A percentile compares a stretch with the other conserved stretches of the same genome.
These are phyloP conservation scores for Paradoxurus hermaphroditus DNA, from an alignment of 2,113 vertebrate species.

Conservation along the genomic window DNA sequence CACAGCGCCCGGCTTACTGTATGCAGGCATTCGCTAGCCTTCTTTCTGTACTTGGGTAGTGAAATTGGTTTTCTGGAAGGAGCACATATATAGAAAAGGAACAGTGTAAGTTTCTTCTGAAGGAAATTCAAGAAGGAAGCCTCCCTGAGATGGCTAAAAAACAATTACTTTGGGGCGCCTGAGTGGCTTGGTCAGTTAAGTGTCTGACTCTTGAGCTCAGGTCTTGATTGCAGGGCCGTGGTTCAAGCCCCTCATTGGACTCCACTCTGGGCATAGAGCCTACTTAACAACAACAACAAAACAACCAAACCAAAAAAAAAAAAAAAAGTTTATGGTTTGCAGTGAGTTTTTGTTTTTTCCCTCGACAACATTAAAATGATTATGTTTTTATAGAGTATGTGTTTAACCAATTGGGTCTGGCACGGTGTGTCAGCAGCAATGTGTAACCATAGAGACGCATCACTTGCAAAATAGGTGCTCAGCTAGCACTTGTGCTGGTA, in stretches of 20 bases:
- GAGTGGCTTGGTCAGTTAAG: too few species aligned
- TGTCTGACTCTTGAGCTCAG: too few species aligned
- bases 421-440: neutral
- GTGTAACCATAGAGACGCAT: neutral
- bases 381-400: constrained; percentile 24
- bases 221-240: too few species aligned
- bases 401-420: constrained; percentile 21
- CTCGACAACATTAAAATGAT: constrained; percentile 20
- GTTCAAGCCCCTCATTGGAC: too few species aligned
- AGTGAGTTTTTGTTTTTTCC: constrained; percentile 31
- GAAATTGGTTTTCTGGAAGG: neutral
- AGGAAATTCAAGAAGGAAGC: neutral
- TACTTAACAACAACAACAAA: too few species aligned
- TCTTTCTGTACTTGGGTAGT: neutral
- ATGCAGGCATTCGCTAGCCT: neutral
- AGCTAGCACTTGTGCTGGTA: neutral
- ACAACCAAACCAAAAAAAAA: neutral
- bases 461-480: constrained; percentile 5
- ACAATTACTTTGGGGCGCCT: neutral
- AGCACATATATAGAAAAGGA: neutral
- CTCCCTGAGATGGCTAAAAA: neutral
- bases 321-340: neutral
- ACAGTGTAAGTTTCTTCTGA: neutral
- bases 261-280: too few species aligned
- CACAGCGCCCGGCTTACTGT: neutral